Evolutionary conservation across 2,113 vertebrate genomes (phyloP), one percentile per base, ranked within the genome.

Genomic region (Mus spicilegus): DNA sequence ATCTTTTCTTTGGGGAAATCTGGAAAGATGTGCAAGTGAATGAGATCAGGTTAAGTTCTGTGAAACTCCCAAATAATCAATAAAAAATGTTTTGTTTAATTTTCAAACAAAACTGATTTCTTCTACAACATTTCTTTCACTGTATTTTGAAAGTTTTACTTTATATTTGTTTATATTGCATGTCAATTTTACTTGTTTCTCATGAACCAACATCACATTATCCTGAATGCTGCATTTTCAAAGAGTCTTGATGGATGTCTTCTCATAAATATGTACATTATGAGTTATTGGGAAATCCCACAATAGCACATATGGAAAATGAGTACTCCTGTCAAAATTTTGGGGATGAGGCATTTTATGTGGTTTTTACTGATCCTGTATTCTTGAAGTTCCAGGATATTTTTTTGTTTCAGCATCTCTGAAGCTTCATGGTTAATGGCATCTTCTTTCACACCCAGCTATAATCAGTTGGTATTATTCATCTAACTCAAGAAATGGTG

Each of bases 181-280:
- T 54, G 7, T 54, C 51, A 54, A 11, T 54, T 54, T 54, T 54
- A 54, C 51, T 54, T 75, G 39, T 26, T 46, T 75, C 3, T 75
- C 4, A 1, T 10, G 24, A 12, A 12, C 10, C 1, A 73, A 42
- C 30, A 24, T 42, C 22, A 46, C 0, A 75, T 24, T 7, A 5
- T 13, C 22, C 22, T 13, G 22, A 75, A 75, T 13, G 10, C 20
- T 75, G 9, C 22, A 75, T 75, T 26, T 75, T 26, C 73, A 26
- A 6, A 26, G 22, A 75, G 26, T 42, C 20, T 26, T 42, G 12
- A 13, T 75, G 9, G 1, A 9, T 26, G 4, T 46, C 22, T 24
- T 22, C 42, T 24, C 73, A 75, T 24, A 22, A 24, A 11, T 22
- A 10, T 75, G 16, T 42, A 3, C 39, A 26, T 42, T 54, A 7